phyloP scores from a whole-genome alignment of 2,113 vertebrate species.

The Callorhinus ursinus region DNA sequence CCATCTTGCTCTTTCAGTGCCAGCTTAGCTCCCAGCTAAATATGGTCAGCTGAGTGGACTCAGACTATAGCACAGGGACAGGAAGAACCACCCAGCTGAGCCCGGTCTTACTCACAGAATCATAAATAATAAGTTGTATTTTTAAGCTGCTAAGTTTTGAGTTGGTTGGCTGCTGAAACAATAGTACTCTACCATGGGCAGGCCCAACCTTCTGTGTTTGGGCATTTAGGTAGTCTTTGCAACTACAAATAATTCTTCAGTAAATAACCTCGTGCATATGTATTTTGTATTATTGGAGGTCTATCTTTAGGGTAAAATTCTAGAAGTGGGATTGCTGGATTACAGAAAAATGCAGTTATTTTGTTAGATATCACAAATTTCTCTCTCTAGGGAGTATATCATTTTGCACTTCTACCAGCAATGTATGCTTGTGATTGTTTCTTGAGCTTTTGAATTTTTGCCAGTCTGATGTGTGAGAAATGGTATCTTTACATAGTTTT shows the following conservation, averaged over 20 bases:
- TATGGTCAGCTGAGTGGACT: neutral
- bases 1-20: neutral
- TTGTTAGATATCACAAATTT: neutral
- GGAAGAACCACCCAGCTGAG: neutral
- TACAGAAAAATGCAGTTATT: neutral
- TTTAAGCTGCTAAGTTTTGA: neutral
- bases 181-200: no score
- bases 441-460: neutral
- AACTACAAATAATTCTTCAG: neutral
- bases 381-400: neutral
- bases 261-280: neutral
- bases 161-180: neutral
- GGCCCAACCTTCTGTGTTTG: neutral
- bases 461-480: neutral
- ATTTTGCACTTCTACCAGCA: neutral
- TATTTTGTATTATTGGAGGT: neutral
- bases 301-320: neutral
- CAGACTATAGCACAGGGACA: neutral
- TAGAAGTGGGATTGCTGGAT: neutral
- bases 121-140: neutral
- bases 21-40: neutral
- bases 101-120: neutral
- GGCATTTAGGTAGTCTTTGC: neutral
- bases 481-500: neutral
- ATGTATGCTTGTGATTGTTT: neutral